Conservation (phyloP, 2,888 invertebrate species). For the Proisotoma minuta region DNA sequence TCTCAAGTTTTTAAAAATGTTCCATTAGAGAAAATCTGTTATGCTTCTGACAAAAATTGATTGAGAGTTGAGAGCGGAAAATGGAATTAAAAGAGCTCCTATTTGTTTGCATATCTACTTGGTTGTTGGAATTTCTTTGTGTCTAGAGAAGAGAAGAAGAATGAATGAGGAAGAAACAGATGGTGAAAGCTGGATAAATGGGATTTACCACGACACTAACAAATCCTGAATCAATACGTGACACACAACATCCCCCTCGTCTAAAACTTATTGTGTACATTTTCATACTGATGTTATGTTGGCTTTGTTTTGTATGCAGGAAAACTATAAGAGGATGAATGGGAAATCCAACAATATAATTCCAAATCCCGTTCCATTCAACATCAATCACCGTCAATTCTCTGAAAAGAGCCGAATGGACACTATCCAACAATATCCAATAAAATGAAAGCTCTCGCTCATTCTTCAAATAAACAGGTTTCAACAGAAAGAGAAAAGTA, state of each 20-base stretch:
- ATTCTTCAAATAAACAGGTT: neutral
- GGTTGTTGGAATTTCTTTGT: no score
- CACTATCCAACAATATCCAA: neutral
- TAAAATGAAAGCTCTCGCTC: neutral
- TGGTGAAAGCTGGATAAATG: slow-evolving; percentile 3
- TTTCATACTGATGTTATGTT: neutral
- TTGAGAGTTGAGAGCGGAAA: no score
- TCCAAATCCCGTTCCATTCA: neutral
- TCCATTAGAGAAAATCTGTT: no score
- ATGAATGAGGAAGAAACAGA: slow-evolving; percentile 3
- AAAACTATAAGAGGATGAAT: no score
- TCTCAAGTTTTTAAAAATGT: no score
- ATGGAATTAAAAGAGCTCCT: no score
- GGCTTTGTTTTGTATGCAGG: neutral
- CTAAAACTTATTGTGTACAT: neutral
- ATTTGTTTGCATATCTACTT: no score
- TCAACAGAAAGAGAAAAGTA: neutral
- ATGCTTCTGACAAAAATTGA: no score
- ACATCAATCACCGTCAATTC: neutral
- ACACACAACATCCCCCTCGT: neutral
- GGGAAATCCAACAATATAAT: slow-evolving; percentile 6
- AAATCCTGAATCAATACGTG: slow-evolving; percentile 19
- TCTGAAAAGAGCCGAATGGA: neutral
- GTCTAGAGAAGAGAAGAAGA: no score
- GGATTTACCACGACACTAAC: slow-evolving; percentile 9